Percentiles rank a stretch among this genome's conserved stretches.
phyloP scores from a whole-genome alignment of 2,113 vertebrate genomes.

The Dasyornis broadbenti region DNA sequence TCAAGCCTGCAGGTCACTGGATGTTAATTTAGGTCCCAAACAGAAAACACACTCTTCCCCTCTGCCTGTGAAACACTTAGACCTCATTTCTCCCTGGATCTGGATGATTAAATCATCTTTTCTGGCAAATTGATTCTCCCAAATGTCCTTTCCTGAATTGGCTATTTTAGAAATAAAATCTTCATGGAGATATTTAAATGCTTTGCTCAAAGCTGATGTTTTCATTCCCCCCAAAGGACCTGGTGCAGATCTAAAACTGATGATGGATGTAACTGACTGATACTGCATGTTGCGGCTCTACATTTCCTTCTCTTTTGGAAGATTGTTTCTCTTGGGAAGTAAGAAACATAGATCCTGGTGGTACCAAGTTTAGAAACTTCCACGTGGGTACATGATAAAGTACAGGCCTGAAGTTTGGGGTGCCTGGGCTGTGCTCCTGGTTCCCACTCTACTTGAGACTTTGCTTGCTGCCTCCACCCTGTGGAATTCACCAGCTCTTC shows the following conservation, averaged over 20 bases:
- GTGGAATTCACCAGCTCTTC: not conserved
- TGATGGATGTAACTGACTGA: not conserved
- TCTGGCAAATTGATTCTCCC: not conserved
- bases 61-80: not conserved
- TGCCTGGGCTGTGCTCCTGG: not conserved
- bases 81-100: not conserved
- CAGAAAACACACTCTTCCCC: not conserved
- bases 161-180: not conserved
- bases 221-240: not conserved
- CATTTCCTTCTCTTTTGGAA: not conserved
- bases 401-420: not conserved
- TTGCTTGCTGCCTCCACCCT: not conserved
- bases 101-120: conserved; percentile 11
- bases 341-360: not conserved
- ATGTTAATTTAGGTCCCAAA: not conserved
- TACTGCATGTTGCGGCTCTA: not conserved
- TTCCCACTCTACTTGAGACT: not conserved
- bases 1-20: not conserved
- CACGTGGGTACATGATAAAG: fast-evolving
- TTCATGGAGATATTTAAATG: not conserved
- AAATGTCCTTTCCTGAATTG: not conserved
- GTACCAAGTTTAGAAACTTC: not conserved
- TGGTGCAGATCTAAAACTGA: not conserved
- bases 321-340: not conserved
- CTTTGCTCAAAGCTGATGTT: not conserved